Evolutionary conservation across 1,140 invertebrate genomes (phyloP).

Genomic region (Drosophila parvula): DNA sequence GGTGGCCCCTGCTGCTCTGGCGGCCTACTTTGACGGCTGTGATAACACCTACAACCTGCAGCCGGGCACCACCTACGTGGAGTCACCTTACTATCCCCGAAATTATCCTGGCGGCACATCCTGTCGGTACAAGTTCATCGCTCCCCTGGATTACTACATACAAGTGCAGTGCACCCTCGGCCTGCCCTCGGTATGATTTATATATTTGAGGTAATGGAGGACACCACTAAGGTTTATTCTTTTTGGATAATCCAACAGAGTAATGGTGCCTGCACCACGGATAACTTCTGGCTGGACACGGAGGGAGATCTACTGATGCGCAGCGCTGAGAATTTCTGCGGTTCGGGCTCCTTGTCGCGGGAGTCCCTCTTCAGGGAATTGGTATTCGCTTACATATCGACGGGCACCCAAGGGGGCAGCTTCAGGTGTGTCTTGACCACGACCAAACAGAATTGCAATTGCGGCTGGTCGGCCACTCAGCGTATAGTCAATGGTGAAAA

Average conservation of each 20-base stretch:
- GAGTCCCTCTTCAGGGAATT: slow-evolving; percentile 69
- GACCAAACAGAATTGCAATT: slow-evolving; percentile 60
- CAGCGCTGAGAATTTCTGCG: slow-evolving; percentile 74
- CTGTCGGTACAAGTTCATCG: slow-evolving; percentile 74
- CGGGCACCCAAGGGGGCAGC: slow-evolving; percentile 29
- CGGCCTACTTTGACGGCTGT: slow-evolving; percentile 69
- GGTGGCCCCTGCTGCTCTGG: slow-evolving; percentile 24
- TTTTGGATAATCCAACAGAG: slow-evolving; percentile 10
- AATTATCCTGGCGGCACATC: slow-evolving; percentile 74
- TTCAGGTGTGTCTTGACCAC: slow-evolving; percentile 63
- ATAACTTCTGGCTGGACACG: slow-evolving; percentile 71
- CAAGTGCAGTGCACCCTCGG: slow-evolving; percentile 58
- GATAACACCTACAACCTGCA: slow-evolving; percentile 57
- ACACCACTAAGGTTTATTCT: too few relatives aligned
- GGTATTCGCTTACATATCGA: slow-evolving; percentile 70
- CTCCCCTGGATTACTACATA: slow-evolving; percentile 70
- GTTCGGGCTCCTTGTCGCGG: slow-evolving; percentile 55
- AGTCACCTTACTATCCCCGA: slow-evolving; percentile 73
- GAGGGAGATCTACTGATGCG: slow-evolving; percentile 75
- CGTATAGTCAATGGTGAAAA: slow-evolving; percentile 71
- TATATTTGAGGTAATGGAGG: not conserved
- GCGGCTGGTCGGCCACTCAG: slow-evolving; percentile 70
- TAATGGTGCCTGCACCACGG: slow-evolving; percentile 65
- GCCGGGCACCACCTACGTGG: slow-evolving; percentile 52
- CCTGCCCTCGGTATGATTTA: slow-evolving; percentile 59